These are phyloP conservation scores for Piscicola geometra DNA, from an alignment of 2,888 invertebrate species.

Conservation along the genomic window DNA sequence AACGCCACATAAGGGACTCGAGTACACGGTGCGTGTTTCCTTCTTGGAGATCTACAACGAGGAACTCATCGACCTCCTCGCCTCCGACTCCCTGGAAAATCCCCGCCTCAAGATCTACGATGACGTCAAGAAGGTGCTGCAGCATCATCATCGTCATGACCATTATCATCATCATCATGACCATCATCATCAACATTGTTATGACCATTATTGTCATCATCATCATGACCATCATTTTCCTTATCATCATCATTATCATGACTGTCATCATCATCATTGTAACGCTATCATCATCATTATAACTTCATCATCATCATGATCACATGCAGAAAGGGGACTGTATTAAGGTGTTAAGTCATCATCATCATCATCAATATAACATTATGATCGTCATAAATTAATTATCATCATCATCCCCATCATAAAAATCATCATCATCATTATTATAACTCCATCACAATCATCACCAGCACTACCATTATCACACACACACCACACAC, in stretches of 20 bases:
- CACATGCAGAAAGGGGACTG: background rate
- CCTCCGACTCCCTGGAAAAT: slow-evolving; percentile 66
- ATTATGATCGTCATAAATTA: too few relatives aligned
- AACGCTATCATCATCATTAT: too few relatives aligned
- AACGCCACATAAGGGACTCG: slow-evolving; percentile 62
- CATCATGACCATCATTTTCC: too few relatives aligned
- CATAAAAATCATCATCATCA: too few relatives aligned
- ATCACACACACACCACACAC: too few relatives aligned
- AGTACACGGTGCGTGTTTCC: slow-evolving; percentile 84
- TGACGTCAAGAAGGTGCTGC: slow-evolving; percentile 57
- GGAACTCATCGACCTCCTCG: slow-evolving; percentile 84
- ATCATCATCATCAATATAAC: too few relatives aligned
- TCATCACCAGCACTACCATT: too few relatives aligned
- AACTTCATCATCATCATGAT: too few relatives aligned
- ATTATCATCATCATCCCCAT: too few relatives aligned
- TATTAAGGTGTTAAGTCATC: background rate
- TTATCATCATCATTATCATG: background rate
- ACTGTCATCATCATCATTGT: background rate
- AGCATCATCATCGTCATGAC: background rate
- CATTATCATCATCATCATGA: background rate
- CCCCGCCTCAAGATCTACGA: slow-evolving; percentile 59
- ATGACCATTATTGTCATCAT: too few relatives aligned
- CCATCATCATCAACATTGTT: too few relatives aligned
- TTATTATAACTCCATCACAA: too few relatives aligned
- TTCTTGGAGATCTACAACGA: slow-evolving; percentile 94